phyloP scores from a whole-genome alignment of 53 echinoderm and acorn worm species.

The Holothuria scabra region DNA sequence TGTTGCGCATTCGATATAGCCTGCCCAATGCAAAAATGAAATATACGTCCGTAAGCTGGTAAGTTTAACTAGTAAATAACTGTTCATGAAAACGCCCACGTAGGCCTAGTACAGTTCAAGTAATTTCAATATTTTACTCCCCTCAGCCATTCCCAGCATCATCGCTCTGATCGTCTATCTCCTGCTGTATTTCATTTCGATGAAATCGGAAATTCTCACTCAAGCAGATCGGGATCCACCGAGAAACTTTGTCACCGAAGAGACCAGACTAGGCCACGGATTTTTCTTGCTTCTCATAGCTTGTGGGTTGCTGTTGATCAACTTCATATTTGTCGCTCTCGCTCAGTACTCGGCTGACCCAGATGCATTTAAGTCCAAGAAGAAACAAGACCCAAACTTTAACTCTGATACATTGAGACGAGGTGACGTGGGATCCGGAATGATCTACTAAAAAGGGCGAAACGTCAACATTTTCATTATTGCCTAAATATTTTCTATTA shows the following conservation, averaged over 20 bases:
- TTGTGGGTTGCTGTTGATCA: constrained; percentile 72
- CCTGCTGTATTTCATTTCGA: constrained; percentile 55
- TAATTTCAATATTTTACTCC: neutral
- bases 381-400: constrained; percentile 2
- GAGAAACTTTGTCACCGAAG: constrained; percentile 63
- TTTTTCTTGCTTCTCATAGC: constrained; percentile 76
- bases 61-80: too few relatives aligned
- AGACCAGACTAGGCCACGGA: constrained; percentile 65
- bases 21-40: too few relatives aligned
- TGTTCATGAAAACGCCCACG: too few relatives aligned
- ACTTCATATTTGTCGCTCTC: constrained; percentile 70
- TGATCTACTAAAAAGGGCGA: constrained; percentile 39
- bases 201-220: constrained; percentile 69
- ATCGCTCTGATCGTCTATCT: constrained; percentile 75
- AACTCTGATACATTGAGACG: constrained; percentile 20
- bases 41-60: too few relatives aligned
- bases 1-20: too few relatives aligned
- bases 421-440: constrained; percentile 51
- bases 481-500: neutral
- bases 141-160: constrained; percentile 60
- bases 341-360: constrained; percentile 77
- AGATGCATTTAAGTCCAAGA: constrained; percentile 60
- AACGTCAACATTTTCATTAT: neutral
- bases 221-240: constrained; percentile 59
- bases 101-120: too few relatives aligned